Base-by-base conservation (phyloP, 2,113 vertebrate species). In the Anolis carolinensis region DNA sequence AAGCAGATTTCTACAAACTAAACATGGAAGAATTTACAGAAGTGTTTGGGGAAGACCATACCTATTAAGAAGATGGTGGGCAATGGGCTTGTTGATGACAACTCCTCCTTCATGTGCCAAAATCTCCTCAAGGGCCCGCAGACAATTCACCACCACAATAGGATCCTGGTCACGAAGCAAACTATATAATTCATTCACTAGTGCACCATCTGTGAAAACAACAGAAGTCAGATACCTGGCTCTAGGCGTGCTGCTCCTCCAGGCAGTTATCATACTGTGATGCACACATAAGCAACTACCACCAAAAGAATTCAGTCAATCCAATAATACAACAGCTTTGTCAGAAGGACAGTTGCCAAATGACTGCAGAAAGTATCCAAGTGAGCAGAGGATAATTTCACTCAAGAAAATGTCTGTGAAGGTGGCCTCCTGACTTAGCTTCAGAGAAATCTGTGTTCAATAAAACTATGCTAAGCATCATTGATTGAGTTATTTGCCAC, bases 21-120 rank as follows among this genome's bases (percentile, higher is more conserved):
- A 30, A 52, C 13, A 77, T 13, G 3, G 39, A 6, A 36, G 10
- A 78, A 52, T 21, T n/a, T 23, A 75, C 14, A 82, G n/a, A 39
- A 1, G 20, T 10, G 1, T 1, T 25, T 0, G 2, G 23, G 50
- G 79, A 70, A 44, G 55, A 91, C 73, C 92, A 59, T 82, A 99
- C 99, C 98, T 97, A 96, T 99, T 99, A 87, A 99, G 96, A 65
- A 99, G 98, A 92, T 99, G 98, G 90, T 99, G 98, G 23, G 99
- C 97, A 39, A 99, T 99, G 72, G 98, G 98, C 85, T 98, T 99
- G 95, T 99, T 99, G 86, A 99, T 98, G 79, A 98, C 98, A 34
- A 99, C 97, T 32, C 98, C 99, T 82, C 98, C 98, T 90, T 99
- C 99, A 30, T 97, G 96, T 90, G 96, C 98, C 85, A 99, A 91